A percentile compares a stretch with the other conserved stretches of the same genome.
These are phyloP conservation scores for Sarotherodon lohbergeri DNA, from an alignment of 2,113 vertebrate species.

Conservation along the genomic window DNA sequence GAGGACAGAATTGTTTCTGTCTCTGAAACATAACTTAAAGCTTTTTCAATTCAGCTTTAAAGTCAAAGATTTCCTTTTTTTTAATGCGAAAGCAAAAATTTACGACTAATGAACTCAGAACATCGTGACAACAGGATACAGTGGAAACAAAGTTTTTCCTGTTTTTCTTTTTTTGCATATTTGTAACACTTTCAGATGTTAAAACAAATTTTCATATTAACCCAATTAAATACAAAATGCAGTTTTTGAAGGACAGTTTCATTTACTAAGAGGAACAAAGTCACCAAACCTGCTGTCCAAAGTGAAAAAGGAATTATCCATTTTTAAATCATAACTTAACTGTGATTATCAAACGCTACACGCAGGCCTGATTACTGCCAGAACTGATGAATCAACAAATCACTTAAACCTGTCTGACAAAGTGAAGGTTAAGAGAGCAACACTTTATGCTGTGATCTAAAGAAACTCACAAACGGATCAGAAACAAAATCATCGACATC, in stretches of 20 bases:
- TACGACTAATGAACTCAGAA: neutral
- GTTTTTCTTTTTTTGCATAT: neutral
- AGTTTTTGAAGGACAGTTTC: rapidly evolving
- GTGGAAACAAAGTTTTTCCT: rapidly evolving
- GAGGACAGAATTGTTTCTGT: neutral
- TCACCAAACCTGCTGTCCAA: neutral
- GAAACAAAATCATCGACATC: neutral
- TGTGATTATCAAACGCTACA: neutral
- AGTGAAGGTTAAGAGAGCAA: neutral
- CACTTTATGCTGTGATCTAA: rapidly evolving
- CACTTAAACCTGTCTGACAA: neutral
- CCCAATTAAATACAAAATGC: neutral
- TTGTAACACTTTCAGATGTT: neutral
- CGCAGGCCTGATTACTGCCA: neutral
- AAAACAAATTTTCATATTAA: neutral
- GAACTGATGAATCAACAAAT: neutral
- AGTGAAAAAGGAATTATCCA: neutral
- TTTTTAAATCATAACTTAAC: neutral
- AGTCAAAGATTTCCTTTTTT: neutral
- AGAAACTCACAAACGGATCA: neutral
- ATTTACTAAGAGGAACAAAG: neutral
- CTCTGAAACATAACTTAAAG: neutral
- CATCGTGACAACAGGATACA: rapidly evolving
- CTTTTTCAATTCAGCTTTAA: neutral
- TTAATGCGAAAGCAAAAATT: rapidly evolving